Evolutionary conservation across 2,797 vertebrate genomes (phyloP).

Genomic region (Trachurus trachurus): DNA sequence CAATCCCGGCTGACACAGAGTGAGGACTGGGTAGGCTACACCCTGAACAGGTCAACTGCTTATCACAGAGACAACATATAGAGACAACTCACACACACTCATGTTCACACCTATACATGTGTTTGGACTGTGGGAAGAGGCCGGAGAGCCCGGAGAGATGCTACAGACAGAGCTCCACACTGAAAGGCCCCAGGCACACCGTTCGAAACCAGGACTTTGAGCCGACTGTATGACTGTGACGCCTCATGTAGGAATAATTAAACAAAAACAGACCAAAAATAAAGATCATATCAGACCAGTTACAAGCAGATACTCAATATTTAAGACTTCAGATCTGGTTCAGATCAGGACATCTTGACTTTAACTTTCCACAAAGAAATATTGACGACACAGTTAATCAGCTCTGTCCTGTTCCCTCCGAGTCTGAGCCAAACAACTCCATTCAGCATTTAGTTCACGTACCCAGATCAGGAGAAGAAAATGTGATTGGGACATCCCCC

Average conservation of each 20-base stretch:
- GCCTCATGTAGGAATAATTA: background rate
- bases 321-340: background rate
- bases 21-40: too few relatives aligned
- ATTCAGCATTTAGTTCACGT: background rate
- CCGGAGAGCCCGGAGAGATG: too few relatives aligned
- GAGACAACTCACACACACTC: too few relatives aligned
- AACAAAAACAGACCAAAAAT: background rate
- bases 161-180: too few relatives aligned
- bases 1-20: too few relatives aligned
- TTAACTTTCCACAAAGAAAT: background rate
- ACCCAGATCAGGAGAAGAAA: background rate
- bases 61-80: too few relatives aligned
- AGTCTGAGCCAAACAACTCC: too few relatives aligned
- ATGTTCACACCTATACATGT: too few relatives aligned
- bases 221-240: background rate
- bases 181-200: too few relatives aligned
- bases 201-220: too few relatives aligned
- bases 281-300: background rate
- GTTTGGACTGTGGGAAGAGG: too few relatives aligned
- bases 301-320: background rate
- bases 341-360: background rate
- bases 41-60: too few relatives aligned
- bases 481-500: background rate
- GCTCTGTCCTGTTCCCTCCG: background rate
- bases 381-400: background rate